Percentiles rank a stretch among this genome's conserved stretches.
phyloP scores from a whole-genome alignment of 2,888 invertebrate species.

The Galerucella nymphaeae region DNA sequence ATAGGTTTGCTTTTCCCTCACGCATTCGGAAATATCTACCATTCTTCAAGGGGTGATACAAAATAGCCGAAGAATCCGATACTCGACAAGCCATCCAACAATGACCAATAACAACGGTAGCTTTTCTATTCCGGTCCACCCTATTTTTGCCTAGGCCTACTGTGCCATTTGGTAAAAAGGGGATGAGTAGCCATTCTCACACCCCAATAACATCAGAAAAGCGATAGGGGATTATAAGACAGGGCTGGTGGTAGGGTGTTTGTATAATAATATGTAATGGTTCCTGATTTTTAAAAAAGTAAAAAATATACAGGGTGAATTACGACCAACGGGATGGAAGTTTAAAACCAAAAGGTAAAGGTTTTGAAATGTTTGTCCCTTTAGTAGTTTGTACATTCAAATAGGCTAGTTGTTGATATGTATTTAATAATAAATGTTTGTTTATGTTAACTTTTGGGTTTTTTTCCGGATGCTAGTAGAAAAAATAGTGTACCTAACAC shows the following conservation, averaged over 20 bases:
- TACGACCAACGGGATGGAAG: too few relatives aligned
- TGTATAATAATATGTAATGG: background rate
- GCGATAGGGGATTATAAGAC: background rate
- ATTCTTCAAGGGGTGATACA: conserved; percentile 18
- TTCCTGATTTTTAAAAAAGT: background rate
- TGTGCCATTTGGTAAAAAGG: conserved; percentile 34
- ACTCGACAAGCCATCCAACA: conserved; percentile 15
- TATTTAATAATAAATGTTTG: too few relatives aligned
- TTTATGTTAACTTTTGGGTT: too few relatives aligned
- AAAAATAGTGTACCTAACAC: too few relatives aligned
- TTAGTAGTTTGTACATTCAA: too few relatives aligned
- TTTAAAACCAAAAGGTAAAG: too few relatives aligned
- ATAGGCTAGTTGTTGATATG: too few relatives aligned
- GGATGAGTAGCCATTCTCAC: conserved; percentile 35
- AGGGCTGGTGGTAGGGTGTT: conserved; percentile 8
- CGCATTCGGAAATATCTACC: conserved; percentile 9
- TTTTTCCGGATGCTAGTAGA: too few relatives aligned
- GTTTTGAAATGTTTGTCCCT: too few relatives aligned
- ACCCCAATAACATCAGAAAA: conserved; percentile 19
- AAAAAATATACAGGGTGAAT: too few relatives aligned
- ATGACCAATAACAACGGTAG: conserved; percentile 45
- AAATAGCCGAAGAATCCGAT: conserved; percentile 8
- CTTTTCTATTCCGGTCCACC: conserved; percentile 38
- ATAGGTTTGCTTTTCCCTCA: conserved; percentile 6
- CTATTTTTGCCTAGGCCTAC: conserved; percentile 48